Conservation (phyloP, 2,113 vertebrate genomes). For the Origma solitaria region DNA sequence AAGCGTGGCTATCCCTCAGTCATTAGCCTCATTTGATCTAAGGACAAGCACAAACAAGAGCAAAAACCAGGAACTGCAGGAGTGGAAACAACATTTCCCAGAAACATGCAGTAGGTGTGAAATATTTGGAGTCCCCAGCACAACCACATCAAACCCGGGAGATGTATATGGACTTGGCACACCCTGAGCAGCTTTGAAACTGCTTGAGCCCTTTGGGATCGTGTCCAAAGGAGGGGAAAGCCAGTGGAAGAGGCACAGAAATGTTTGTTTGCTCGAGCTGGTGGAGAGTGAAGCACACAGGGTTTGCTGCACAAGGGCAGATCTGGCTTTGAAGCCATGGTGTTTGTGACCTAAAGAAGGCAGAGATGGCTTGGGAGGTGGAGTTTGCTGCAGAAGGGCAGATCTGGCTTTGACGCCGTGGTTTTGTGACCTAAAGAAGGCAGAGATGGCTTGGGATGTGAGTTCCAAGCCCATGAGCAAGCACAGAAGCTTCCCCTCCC, state of each 20-base stretch:
- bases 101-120: constrained; percentile 29
- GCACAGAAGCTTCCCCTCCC: background rate
- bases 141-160: constrained; percentile 12
- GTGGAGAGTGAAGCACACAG: accelerated
- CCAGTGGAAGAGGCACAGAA: background rate
- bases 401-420: background rate
- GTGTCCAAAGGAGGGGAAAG: background rate
- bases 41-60: constrained; percentile 38
- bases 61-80: background rate
- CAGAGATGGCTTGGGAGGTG: background rate
- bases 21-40: constrained; percentile 32
- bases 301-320: background rate
- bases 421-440: background rate
- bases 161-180: background rate
- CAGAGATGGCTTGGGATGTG: background rate
- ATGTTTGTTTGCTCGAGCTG: accelerated
- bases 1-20: background rate
- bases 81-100: constrained; percentile 35
- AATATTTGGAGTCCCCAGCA: background rate
- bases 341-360: background rate
- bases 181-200: background rate
- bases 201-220: background rate
- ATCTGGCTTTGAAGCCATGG: background rate
- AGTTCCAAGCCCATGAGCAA: background rate
- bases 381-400: background rate